Conservation (phyloP, 2,113 vertebrate species). For the Cheilinus undulatus region DNA sequence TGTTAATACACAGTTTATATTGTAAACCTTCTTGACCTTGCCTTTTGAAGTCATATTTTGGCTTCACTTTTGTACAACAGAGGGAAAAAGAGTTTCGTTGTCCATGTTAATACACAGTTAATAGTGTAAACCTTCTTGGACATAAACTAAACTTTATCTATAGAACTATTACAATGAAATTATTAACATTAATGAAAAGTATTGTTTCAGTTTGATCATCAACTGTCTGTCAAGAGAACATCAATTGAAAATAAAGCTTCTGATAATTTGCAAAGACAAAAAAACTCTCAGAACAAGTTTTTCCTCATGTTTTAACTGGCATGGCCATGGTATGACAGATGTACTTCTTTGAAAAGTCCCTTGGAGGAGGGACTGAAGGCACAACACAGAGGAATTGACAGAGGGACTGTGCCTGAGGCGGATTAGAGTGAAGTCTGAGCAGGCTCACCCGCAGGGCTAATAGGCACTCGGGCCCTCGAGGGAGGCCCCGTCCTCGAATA, state of each 20-base stretch:
- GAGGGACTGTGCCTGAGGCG: slow-evolving; percentile 59
- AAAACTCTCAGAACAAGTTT: not conserved
- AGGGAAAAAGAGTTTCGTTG: no score
- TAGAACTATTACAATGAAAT: slow-evolving; percentile 3
- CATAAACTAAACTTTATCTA: slow-evolving; percentile 21
- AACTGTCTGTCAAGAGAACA: not conserved
- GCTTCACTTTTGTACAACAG: no score
- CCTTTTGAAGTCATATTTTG: no score
- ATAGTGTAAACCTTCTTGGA: slow-evolving; percentile 6
- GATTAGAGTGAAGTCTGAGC: slow-evolving; percentile 47
- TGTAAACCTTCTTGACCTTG: no score
- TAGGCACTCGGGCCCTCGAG: slow-evolving; percentile 52
- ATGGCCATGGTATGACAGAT: slow-evolving; percentile 47
- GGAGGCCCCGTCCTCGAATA: slow-evolving; percentile 64
- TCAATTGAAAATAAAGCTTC: not conserved
- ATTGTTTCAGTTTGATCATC: not conserved
- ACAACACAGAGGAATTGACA: slow-evolving; percentile 42
- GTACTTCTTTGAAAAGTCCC: slow-evolving; percentile 54
- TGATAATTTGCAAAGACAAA: not conserved
- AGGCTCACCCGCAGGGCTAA: slow-evolving; percentile 68
- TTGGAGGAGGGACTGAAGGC: slow-evolving; percentile 49
- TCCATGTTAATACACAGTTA: no score
- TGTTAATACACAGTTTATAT: no score
- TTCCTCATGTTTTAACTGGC: slow-evolving; percentile 1
- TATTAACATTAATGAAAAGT: slow-evolving; percentile 4